Evolutionary conservation across 1,140 invertebrate species (phyloP).

Genomic region (Tetramorium parvispinum): DNA sequence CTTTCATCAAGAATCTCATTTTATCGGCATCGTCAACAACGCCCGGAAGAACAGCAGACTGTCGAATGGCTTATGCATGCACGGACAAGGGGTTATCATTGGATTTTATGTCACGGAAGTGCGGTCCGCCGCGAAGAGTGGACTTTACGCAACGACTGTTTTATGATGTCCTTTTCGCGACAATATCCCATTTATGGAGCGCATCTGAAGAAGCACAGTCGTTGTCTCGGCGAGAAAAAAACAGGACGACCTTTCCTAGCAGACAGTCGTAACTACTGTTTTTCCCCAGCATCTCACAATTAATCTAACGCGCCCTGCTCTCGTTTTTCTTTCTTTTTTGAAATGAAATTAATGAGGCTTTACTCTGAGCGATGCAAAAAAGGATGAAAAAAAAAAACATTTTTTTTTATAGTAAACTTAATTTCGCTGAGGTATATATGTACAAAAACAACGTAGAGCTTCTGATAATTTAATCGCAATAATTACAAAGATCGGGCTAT

Average conservation of each 20-base stretch:
- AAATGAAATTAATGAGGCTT: slow-evolving; percentile 30
- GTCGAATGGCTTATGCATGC: slow-evolving; percentile 9
- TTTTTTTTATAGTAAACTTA: not conserved
- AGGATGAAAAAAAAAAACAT: not conserved
- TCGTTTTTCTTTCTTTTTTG: not conserved
- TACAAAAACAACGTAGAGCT: not conserved
- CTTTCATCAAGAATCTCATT: slow-evolving; percentile 1
- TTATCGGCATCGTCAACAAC: not conserved
- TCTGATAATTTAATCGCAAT: not conserved
- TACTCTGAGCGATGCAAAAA: not conserved
- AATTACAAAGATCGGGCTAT: not conserved
- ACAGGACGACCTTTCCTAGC: not conserved
- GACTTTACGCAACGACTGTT: slow-evolving; percentile 40
- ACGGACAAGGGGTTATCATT: not conserved
- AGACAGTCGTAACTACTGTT: slow-evolving; percentile 9
- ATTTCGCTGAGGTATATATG: not conserved
- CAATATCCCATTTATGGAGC: slow-evolving; percentile 43
- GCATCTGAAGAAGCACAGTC: not conserved
- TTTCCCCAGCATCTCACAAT: slow-evolving; percentile 2
- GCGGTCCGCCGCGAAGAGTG: not conserved
- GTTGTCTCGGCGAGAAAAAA: not conserved
- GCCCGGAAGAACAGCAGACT: not conserved
- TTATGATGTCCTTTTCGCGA: slow-evolving; percentile 36
- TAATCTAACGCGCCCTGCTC: not conserved
- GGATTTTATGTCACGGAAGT: slow-evolving; percentile 39